Conservation (phyloP, 1,140 invertebrate species). For the Frieseomelitta varia region DNA sequence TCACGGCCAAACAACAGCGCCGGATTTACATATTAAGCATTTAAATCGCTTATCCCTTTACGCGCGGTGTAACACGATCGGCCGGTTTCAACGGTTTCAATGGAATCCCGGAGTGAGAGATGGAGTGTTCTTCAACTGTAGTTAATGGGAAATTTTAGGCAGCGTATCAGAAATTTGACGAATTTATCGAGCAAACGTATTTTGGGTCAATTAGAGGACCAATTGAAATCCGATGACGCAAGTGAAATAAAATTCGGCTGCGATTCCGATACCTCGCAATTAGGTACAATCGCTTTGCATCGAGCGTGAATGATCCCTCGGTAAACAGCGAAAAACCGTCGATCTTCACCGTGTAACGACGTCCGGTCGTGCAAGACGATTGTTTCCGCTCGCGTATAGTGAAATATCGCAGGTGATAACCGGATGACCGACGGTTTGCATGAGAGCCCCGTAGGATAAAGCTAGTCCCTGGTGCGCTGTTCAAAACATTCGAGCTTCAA, state of each 20-base stretch:
- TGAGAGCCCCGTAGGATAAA: neutral
- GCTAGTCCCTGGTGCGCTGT: neutral
- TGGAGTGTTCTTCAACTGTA: neutral
- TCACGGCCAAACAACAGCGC: constrained; percentile 43
- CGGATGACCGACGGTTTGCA: neutral
- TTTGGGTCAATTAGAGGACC: neutral
- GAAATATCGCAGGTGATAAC: neutral
- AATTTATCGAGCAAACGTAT: neutral
- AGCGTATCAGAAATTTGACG: neutral
- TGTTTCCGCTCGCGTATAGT: neutral
- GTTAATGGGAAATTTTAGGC: neutral
- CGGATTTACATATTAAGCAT: constrained; percentile 56
- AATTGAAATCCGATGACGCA: neutral
- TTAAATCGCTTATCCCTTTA: constrained; percentile 37
- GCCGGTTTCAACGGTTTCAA: neutral
- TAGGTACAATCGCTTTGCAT: neutral
- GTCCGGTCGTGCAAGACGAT: no score
- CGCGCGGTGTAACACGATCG: neutral
- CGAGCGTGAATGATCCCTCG: no score
- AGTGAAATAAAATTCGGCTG: neutral
- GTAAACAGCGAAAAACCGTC: neutral
- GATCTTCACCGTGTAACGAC: neutral
- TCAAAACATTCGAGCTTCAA: neutral
- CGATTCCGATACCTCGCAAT: neutral
- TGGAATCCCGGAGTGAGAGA: neutral